Evolutionary conservation across 2,888 invertebrate species (phyloP).

Genomic region (Phortica magna): DNA sequence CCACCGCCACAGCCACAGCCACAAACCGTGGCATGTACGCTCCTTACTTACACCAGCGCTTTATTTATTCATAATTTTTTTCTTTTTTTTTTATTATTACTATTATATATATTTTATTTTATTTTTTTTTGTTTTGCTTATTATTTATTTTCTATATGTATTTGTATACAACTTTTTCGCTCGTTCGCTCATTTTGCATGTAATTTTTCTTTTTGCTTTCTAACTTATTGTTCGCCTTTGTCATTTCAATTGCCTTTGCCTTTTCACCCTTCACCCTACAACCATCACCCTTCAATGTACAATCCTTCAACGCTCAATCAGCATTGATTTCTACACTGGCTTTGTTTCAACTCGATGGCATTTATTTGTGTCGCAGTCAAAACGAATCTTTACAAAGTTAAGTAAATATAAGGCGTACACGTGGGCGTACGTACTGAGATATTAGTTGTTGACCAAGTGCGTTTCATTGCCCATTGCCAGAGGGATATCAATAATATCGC

Average conservation of each 20-base stretch:
- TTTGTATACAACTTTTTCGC: conserved; percentile 1
- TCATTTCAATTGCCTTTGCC: not conserved
- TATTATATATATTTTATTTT: conserved; percentile 6
- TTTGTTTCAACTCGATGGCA: not conserved
- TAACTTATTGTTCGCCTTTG: conserved; percentile 10
- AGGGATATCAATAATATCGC: not conserved
- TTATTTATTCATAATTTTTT: no score
- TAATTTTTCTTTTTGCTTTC: conserved; percentile 23
- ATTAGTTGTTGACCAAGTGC: no score
- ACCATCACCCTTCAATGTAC: not conserved
- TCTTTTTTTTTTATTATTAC: no score
- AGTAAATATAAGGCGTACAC: not conserved
- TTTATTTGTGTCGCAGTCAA: conserved; percentile 9
- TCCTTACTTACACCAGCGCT: no score
- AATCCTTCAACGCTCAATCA: not conserved
- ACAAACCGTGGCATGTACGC: no score
- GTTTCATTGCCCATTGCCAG: not conserved
- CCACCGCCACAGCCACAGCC: not conserved
- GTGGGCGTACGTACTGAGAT: not conserved
- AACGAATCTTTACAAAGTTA: not conserved
- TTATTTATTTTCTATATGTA: conserved; percentile 3
- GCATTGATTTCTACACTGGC: not conserved
- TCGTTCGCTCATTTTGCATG: not conserved
- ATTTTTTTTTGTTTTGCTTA: not conserved
- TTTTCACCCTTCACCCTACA: not conserved